Base-by-base conservation (phyloP, 2,113 vertebrate genomes). In the Brachypteracias leptosomus region DNA sequence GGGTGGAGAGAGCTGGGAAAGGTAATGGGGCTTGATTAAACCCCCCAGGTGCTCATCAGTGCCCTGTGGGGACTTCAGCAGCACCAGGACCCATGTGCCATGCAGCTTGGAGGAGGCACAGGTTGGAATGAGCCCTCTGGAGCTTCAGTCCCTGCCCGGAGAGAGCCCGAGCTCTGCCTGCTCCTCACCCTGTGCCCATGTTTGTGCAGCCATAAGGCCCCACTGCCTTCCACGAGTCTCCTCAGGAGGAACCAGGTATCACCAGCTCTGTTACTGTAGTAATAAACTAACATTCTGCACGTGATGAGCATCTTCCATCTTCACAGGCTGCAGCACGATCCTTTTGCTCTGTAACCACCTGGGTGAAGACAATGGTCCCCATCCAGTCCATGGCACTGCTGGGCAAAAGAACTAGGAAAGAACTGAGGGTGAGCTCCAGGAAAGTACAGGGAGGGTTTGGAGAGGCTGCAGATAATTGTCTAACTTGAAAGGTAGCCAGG, bases 301-400 rank as follows among this genome's bases (percentile, higher is more conserved):
- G 12, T 2, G 6, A 29, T 17, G n/a, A 75, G 33, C 29, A 25
- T 38, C 62, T 54, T 46, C 7, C 55, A 13, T 13, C 54, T n/a
- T 9, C 52, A 8, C 14, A 6, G 17, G 66, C 35, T 42, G 67
- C 44, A 33, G 52, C 7, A 3, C 8, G 1, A 16, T 6, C 10
- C 0, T 52, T 47, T n/a, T 2, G 4, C 29, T 47, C 13, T 25
- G 67, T 36, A 49, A 35, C 49, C 3, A 0, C 42, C 17, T 1
- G 38, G 59, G 15, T 18, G 81, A 29, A 65, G 67, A 61, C 1
- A 17, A 42, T 40, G 4, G 31, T 52, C 28, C 67, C 68, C 4
- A 1, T 44, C 44, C 61, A 33, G 36, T 26, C 22, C 33, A 7
- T 2, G 6, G 51, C 85, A 58, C 16, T 2, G 1, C 13, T 4